These are phyloP conservation scores for Drosophila santomea DNA, from an alignment of 1,140 invertebrate species.

Conservation along the genomic window DNA sequence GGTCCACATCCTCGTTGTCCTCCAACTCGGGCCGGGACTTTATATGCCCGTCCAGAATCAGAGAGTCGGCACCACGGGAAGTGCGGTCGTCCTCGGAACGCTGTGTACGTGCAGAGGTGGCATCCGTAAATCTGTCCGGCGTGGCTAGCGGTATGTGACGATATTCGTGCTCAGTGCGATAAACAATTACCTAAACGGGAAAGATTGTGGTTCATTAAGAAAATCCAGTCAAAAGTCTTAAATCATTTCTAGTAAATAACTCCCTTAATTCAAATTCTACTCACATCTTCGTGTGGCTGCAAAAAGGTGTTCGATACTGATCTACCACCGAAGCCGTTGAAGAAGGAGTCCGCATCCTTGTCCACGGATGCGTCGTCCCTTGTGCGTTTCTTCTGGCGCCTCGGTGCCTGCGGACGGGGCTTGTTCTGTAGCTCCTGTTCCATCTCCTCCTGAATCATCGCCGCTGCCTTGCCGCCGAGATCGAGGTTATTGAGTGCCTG, in stretches of 20 bases:
- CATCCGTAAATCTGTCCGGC: constrained; percentile 84
- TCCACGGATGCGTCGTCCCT: constrained; percentile 83
- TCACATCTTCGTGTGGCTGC: constrained; percentile 83
- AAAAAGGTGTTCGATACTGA: constrained; percentile 84
- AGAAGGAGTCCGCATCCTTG: constrained; percentile 85
- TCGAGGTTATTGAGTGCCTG: constrained; percentile 67
- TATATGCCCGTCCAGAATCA: constrained; percentile 85
- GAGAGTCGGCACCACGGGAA: constrained; percentile 89
- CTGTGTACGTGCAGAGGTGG: constrained; percentile 73
- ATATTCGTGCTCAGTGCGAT: constrained; percentile 88
- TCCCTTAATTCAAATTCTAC: constrained; percentile 18
- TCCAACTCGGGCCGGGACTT: constrained; percentile 17
- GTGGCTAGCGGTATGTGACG: constrained; percentile 86
- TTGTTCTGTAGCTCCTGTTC: constrained; percentile 18
- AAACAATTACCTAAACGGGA: constrained; percentile 86
- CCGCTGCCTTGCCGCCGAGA: constrained; percentile 28
- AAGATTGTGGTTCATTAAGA: background rate
- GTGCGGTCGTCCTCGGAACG: constrained; percentile 89
- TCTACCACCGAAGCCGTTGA: constrained; percentile 84
- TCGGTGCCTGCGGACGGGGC: constrained; percentile 66
- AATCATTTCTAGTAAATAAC: too few relatives aligned
- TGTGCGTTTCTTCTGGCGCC: constrained; percentile 83
- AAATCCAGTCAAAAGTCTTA: background rate
- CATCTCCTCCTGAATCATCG: constrained; percentile 37
- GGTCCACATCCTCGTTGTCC: constrained; percentile 40